Evolutionary conservation across 2,888 invertebrate genomes (phyloP).

Genomic region (Drosophila testacea): DNA sequence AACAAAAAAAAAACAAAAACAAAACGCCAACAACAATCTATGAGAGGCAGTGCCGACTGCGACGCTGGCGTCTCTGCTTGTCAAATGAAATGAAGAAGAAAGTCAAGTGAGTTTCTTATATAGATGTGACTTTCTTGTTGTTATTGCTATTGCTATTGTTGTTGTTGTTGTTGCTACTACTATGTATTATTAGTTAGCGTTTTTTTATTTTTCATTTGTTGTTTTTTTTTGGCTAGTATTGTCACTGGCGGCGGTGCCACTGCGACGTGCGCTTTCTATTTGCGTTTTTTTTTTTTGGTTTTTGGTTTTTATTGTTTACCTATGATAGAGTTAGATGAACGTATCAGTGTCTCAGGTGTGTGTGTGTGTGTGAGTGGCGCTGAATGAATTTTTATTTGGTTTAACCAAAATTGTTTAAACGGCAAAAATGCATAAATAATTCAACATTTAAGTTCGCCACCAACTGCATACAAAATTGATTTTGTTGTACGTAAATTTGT

Average conservation of each 20-base stretch:
- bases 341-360: slow-evolving; percentile 62
- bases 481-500: slow-evolving; percentile 1
- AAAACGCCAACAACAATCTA: slow-evolving; percentile 44
- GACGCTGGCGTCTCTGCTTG: slow-evolving; percentile 32
- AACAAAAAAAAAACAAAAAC: slow-evolving; percentile 55
- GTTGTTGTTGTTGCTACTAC: slow-evolving; percentile 32
- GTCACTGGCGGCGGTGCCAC: slow-evolving; percentile 32
- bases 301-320: slow-evolving; percentile 67
- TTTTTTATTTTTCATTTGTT: slow-evolving; percentile 53
- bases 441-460: slow-evolving; percentile 18
- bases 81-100: slow-evolving; percentile 72
- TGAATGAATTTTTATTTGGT: slow-evolving; percentile 65
- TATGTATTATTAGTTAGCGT: slow-evolving; percentile 67
- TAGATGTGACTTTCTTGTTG: slow-evolving; percentile 35
- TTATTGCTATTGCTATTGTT: slow-evolving; percentile 32
- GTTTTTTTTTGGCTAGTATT: slow-evolving; percentile 56
- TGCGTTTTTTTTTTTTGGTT: slow-evolving; percentile 63
- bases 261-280: slow-evolving; percentile 78
- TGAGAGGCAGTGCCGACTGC: slow-evolving; percentile 20
- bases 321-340: slow-evolving; percentile 72
- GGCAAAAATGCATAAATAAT: slow-evolving; percentile 66
- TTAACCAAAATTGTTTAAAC: slow-evolving; percentile 41
- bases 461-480: slow-evolving; percentile 61
- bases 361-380: slow-evolving; percentile 28
- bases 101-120: slow-evolving; percentile 61